These are phyloP conservation scores for Meteorus sp. DNA, from an alignment of 1,140 invertebrate species.

Conservation along the genomic window DNA sequence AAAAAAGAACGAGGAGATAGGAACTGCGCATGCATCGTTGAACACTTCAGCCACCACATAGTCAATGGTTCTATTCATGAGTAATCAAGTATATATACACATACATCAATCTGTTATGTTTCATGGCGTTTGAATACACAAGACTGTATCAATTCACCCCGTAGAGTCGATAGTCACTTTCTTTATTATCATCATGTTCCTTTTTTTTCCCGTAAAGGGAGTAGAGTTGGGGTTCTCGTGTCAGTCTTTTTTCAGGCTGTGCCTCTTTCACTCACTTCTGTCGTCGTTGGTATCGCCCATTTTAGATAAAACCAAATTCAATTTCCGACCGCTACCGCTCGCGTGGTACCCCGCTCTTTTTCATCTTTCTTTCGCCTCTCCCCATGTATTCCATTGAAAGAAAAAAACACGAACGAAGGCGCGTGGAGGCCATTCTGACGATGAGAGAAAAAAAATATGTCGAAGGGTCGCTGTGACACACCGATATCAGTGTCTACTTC, in stretches of 20 bases:
- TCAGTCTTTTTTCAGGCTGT: background rate
- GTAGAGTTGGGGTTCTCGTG: background rate
- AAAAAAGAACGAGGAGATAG: too few relatives aligned
- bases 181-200: background rate
- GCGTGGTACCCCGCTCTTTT: too few relatives aligned
- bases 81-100: too few relatives aligned
- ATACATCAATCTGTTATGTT: too few relatives aligned
- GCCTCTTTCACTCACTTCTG: conserved; percentile 5
- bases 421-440: background rate
- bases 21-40: too few relatives aligned
- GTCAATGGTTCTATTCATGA: too few relatives aligned
- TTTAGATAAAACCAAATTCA: conserved; percentile 29
- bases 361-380: too few relatives aligned
- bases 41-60: too few relatives aligned
- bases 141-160: background rate
- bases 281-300: conserved; percentile 16
- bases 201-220: too few relatives aligned
- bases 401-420: too few relatives aligned
- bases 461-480: background rate
- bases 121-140: background rate
- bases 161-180: background rate
- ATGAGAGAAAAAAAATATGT: background rate
- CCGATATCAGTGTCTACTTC: background rate
- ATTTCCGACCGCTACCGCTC: conserved; percentile 15
- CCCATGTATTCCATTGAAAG: too few relatives aligned